Evolutionary conservation across 2,113 vertebrate species (phyloP), one percentile per base, ranked within the genome.

Genomic region (Catharus minimus): DNA sequence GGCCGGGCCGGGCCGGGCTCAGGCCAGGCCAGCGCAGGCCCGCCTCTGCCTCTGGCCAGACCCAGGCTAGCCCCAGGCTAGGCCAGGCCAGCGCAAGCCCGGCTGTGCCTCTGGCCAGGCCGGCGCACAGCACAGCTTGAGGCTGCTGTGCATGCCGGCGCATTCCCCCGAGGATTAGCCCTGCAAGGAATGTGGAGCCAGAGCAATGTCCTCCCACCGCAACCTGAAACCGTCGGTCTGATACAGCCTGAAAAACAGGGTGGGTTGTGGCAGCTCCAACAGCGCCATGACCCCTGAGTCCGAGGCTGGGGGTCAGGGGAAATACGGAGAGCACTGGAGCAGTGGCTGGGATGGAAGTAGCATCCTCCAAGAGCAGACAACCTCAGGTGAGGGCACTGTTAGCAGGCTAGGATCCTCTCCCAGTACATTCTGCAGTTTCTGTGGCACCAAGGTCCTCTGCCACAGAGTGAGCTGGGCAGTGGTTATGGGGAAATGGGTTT

Each of bases 401-500:
- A 4, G 26, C 28, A 55, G 21, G 23, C n/a, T 52, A 39, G 27
- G 16, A 49, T 77, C 0, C 0, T 60, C 36, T 86, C 26, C 69
- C 27, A 10, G 22, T 41, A 28, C 2, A 0, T 73, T 81, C 47
- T 69, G 43, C 26, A 2, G 2, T 27, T 15, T 15, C 67, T 43
- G 18, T 3, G 2, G 23, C 78, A 71, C 18, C 38, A 43, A 41
- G 26, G 15, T 20, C 41, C 15, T 2, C 33, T 8, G 26, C 47
- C 1, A 1, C 24, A 56, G 41, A 50, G 33, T 0, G 0, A 72
- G n/a, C 14, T 60, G 58, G 24, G 9, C 0, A 0, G 7, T 16
- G 66, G 10, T 76, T 73, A 36, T 18, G 19, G 36, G 41, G 47
- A 90, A 86, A 44, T 33, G 47, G 5, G 7, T 49, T 83, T 87